These are phyloP conservation scores for Echinometra lucunter DNA, from an alignment of 53 echinoderm and acorn worm genomes.

Conservation along the genomic window DNA sequence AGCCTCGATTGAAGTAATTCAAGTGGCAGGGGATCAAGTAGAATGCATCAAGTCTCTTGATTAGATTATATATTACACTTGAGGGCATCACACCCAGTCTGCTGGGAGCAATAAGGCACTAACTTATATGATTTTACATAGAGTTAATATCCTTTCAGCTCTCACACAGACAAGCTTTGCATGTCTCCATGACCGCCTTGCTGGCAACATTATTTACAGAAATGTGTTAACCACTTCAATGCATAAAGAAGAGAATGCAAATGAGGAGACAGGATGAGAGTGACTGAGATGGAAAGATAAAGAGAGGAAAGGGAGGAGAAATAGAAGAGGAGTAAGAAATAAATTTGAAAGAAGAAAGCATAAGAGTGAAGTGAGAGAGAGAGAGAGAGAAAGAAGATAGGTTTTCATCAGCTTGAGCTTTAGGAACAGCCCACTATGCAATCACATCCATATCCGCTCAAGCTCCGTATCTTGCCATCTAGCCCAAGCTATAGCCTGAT, in stretches of 20 bases:
- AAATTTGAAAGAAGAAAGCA: too few relatives aligned
- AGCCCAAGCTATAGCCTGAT: too few relatives aligned
- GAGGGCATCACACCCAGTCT: slow-evolving; percentile 14
- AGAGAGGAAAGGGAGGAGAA: too few relatives aligned
- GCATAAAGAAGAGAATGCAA: not conserved
- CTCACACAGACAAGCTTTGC: too few relatives aligned
- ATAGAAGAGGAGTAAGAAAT: too few relatives aligned
- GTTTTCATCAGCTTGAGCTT: too few relatives aligned
- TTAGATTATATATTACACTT: not conserved
- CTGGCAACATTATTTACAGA: not conserved
- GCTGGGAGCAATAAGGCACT: too few relatives aligned
- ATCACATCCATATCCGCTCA: too few relatives aligned
- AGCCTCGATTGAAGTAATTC: not conserved
- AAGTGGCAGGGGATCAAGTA: not conserved
- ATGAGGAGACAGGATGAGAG: not conserved
- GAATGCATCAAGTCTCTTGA: not conserved
- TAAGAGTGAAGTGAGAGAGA: not conserved
- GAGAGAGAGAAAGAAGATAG: not conserved
- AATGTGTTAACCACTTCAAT: not conserved
- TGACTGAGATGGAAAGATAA: not conserved
- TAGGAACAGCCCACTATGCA: too few relatives aligned
- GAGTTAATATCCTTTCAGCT: too few relatives aligned
- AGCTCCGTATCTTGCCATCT: too few relatives aligned
- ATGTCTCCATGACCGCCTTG: not conserved
- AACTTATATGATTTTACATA: too few relatives aligned